Conservation (phyloP, 2,113 vertebrate species). For the Clarias macrocephalus region DNA sequence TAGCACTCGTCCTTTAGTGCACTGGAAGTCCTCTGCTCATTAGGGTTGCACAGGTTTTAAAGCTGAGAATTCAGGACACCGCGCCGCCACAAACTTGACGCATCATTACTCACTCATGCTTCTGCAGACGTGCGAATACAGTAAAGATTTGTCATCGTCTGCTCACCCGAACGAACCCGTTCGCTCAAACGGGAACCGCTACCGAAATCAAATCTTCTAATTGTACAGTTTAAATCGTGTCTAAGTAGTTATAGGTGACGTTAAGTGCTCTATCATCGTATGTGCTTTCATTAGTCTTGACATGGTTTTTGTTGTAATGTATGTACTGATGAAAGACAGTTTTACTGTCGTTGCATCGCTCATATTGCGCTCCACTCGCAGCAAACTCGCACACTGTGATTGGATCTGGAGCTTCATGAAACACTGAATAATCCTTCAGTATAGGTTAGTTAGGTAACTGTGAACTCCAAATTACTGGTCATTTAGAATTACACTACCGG, state of each 20-base stretch:
- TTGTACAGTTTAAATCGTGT: not conserved
- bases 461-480: not conserved
- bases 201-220: not conserved
- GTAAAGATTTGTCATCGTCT: not conserved
- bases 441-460: not conserved
- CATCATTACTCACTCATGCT: conserved; percentile 6
- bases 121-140: not conserved
- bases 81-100: not conserved
- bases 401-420: not conserved
- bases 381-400: not conserved
- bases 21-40: not conserved
- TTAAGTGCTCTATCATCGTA: not conserved
- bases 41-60: not conserved
- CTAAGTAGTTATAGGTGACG: not conserved
- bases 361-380: not conserved
- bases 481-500: not conserved
- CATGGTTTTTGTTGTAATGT: not conserved
- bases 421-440: not conserved
- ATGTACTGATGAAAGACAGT: not conserved
- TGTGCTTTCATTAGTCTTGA: not conserved
- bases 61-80: not conserved
- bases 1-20: not conserved
- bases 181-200: not conserved
- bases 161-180: not conserved
- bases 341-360: not conserved